Evolutionary conservation across 2,113 vertebrate species (phyloP), one percentile per base, ranked within the genome.

Genomic region (Hippocampus comes): DNA sequence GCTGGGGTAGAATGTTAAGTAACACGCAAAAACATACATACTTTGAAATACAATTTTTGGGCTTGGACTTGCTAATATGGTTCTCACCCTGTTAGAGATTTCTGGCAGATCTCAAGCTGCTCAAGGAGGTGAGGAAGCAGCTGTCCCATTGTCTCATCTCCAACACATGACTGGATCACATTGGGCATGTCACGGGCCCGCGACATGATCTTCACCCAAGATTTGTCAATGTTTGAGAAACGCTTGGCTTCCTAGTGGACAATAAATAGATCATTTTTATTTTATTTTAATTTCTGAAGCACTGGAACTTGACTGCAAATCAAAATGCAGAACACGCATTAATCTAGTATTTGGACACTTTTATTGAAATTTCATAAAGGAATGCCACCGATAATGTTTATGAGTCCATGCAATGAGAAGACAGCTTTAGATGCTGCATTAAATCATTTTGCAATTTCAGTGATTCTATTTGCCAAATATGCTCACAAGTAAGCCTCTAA

Each of bases 201-300:
- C 5, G 91, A 95, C 97, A 99, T 98, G 71, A 99, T 97, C 91
- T 94, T 99, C 77, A 97, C 95, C 97, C 97, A 98, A 1, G 96
- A 96, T 82, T 98, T 99, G 88, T 98, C 97, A 25, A 98, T 99
- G 78, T 95, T 98, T 38, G 95, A 96, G 87, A 99, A 99, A 71
- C 95, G 91, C 66, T 99, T 99, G 27, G 96, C 95, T 87, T 98
- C 97, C 97, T 99, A 53, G 49, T 76, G 66, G 23, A n/a, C 42
- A 18, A 43, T 5, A 1, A 66, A 15, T 41, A 3, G 3, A 30
- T 78, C 1, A 56, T 41, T 63, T 63, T 41, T 15, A 5, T 60
- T 27, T 18, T 23, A 1, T 56, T 53, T 56, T 56, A 56, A 56
- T 56, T 56, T 23, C 1, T 9, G 53, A 3, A n/a, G 21, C 9